These are phyloP conservation scores for Nansenia antarctica DNA, from an alignment of 2,113 vertebrate genomes.

Conservation along the genomic window DNA sequence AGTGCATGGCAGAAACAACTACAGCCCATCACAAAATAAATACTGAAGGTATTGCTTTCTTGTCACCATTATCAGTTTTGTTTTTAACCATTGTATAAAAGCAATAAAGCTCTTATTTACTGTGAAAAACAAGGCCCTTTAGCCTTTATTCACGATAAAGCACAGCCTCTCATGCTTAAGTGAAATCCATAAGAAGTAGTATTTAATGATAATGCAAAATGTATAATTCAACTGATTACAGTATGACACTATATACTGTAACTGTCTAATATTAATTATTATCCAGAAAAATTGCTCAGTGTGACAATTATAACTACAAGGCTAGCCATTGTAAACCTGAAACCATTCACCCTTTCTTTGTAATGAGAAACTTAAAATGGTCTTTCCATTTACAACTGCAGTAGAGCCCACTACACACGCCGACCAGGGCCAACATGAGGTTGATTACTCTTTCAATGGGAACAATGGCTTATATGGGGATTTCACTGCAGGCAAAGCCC, in stretches of 20 bases:
- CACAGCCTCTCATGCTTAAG: too few species aligned
- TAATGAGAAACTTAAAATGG: neutral
- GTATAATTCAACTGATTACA: neutral
- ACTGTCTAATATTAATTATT: neutral
- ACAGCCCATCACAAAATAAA: too few species aligned
- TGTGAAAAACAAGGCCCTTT: too few species aligned
- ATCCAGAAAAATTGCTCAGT: neutral
- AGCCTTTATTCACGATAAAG: too few species aligned
- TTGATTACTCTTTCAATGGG: constrained; percentile 57
- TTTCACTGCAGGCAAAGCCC: constrained; percentile 43
- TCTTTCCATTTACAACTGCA: constrained; percentile 31
- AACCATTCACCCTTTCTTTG: neutral
- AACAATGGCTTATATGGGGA: constrained; percentile 49
- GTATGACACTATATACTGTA: neutral
- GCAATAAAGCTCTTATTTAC: too few species aligned
- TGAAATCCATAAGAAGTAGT: neutral
- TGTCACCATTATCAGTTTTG: too few species aligned
- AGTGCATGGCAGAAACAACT: too few species aligned
- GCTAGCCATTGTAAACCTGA: constrained; percentile 14
- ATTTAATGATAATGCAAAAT: too few species aligned
- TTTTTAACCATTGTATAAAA: too few species aligned
- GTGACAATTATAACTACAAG: neutral
- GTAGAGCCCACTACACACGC: too few species aligned
- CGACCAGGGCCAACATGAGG: constrained; percentile 46
- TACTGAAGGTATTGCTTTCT: too few species aligned